Percentiles rank a stretch among this genome's conserved stretches.
phyloP scores from a whole-genome alignment of 2,113 vertebrate species.

The Zosterops hypoxanthus region DNA sequence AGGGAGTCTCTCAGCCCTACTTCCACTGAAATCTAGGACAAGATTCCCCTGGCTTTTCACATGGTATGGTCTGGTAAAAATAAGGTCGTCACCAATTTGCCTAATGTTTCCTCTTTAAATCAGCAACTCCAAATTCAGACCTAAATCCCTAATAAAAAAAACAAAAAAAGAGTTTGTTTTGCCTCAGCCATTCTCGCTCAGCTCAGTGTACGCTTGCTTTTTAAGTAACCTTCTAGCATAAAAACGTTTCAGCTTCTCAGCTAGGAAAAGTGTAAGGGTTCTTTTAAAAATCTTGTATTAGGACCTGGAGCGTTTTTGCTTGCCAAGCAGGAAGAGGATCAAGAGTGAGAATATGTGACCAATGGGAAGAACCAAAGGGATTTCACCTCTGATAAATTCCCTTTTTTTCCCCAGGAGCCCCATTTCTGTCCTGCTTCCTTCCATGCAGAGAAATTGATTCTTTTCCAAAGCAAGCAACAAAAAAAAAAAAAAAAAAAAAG shows the following conservation, averaged over 20 bases:
- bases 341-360: background rate
- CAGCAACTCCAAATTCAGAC: background rate
- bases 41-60: background rate
- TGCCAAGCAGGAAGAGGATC: background rate
- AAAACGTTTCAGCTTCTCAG: background rate
- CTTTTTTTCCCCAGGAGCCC: background rate
- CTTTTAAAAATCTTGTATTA: background rate
- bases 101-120: background rate
- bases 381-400: background rate
- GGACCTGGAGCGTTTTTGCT: background rate
- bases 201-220: background rate
- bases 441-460: background rate
- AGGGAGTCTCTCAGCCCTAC: background rate
- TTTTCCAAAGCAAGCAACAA: constrained; percentile 8
- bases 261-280: background rate
- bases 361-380: background rate
- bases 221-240: background rate
- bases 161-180: accelerated
- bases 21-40: background rate
- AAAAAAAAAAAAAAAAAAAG: background rate
- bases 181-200: background rate
- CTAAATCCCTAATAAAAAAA: background rate
- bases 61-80: background rate
- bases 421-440: background rate
- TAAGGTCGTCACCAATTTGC: background rate